A percentile compares a stretch with the other conserved stretches of the same genome.
These are phyloP conservation scores for Esox lucius DNA, from an alignment of 2,797 vertebrate genomes.

Conservation along the genomic window DNA sequence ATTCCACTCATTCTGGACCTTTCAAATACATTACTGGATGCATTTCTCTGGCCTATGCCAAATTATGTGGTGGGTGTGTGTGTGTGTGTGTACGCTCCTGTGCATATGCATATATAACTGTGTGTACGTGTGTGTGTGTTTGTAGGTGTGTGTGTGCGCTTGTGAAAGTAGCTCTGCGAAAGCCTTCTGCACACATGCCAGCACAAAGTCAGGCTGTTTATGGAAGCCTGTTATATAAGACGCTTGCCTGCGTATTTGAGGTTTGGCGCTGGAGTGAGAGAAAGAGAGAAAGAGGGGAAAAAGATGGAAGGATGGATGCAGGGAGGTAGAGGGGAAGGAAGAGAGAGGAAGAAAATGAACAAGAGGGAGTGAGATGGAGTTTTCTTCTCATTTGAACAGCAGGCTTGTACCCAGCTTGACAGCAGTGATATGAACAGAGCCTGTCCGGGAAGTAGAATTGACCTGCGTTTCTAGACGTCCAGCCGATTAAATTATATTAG, in stretches of 20 bases:
- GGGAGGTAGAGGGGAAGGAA: background rate
- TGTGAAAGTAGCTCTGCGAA: constrained; percentile 9
- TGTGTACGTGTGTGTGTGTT: constrained; percentile 12
- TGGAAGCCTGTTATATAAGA: constrained; percentile 55
- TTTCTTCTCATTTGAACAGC: constrained; percentile 35
- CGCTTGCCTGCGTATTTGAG: constrained; percentile 52
- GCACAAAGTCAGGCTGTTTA: constrained; percentile 32
- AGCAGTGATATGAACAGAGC: constrained; percentile 36
- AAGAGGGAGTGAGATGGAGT: constrained; percentile 3
- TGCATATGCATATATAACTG: constrained; percentile 7
- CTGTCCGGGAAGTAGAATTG: background rate
- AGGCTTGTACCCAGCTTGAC: constrained; percentile 49
- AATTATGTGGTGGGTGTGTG: background rate
- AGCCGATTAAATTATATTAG: background rate
- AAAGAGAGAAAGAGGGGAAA: constrained; percentile 21
- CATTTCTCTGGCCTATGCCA: background rate
- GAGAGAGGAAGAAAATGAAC: constrained; percentile 30
- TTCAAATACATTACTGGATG: too few species aligned
- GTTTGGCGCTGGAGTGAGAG: constrained; percentile 37
- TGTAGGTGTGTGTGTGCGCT: constrained; percentile 37
- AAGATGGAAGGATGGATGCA: constrained; percentile 18
- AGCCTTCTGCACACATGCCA: constrained; percentile 37
- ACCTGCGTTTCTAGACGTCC: constrained; percentile 26
- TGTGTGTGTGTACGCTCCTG: background rate
- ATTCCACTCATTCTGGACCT: too few species aligned